phyloP scores from a whole-genome alignment of 1,140 invertebrate species.

The Pinna nobilis region DNA sequence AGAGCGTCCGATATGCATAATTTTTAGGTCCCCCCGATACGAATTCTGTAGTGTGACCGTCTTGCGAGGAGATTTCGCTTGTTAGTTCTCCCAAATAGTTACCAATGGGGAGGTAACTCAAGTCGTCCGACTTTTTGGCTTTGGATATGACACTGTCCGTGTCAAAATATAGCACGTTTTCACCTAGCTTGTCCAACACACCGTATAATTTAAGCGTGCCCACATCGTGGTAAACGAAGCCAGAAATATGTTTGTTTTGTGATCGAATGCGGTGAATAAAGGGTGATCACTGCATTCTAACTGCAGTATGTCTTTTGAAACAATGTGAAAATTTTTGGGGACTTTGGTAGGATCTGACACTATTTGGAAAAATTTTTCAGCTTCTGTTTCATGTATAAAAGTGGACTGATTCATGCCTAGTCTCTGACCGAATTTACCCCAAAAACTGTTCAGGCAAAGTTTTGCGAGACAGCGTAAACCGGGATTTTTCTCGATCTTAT shows the following conservation, averaged over 20 bases:
- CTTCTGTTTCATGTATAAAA: slow-evolving; percentile 29
- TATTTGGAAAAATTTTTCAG: slow-evolving; percentile 46
- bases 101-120: slow-evolving; percentile 24
- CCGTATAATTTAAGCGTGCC: slow-evolving; percentile 72
- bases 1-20: slow-evolving; percentile 40
- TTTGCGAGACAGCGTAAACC: slow-evolving; percentile 58
- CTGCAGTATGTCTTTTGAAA: slow-evolving; percentile 21
- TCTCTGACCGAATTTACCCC: slow-evolving; percentile 47
- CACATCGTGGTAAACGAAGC: slow-evolving; percentile 73
- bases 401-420: slow-evolving; percentile 34
- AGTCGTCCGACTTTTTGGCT: slow-evolving; percentile 5
- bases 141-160: slow-evolving; percentile 27
- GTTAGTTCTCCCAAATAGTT: slow-evolving; percentile 30
- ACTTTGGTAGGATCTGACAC: slow-evolving; percentile 22
- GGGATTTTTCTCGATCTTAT: slow-evolving; percentile 68
- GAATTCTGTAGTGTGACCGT: slow-evolving; percentile 18
- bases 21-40: slow-evolving; percentile 41
- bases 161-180: no score
- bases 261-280: slow-evolving; percentile 14
- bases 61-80: slow-evolving; percentile 7
- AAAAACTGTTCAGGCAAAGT: slow-evolving; percentile 53
- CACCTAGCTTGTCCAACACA: no score
- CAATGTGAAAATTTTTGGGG: slow-evolving; percentile 24
- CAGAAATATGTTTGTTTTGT: slow-evolving; percentile 67
- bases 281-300: slow-evolving; percentile 17